Base-by-base conservation (phyloP, 2,113 vertebrate genomes). In the Scomber colias region DNA sequence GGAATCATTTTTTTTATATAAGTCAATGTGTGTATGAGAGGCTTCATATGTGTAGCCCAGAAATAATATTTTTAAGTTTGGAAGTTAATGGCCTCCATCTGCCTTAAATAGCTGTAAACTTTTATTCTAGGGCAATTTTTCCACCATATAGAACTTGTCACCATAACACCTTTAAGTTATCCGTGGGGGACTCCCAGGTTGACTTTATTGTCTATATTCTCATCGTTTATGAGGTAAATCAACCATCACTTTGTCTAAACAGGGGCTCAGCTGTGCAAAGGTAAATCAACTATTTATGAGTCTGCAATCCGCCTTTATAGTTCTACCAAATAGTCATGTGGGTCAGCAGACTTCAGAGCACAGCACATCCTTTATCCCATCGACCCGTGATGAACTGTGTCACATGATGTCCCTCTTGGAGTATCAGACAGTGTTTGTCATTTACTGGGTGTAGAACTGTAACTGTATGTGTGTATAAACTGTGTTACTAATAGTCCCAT, bases 41-140 rank as follows among this genome's bases (percentile, higher is more conserved):
- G 72, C 16, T 66, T 75, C 40, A 75, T 15, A 11, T 57, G 73
- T 19, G 73, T 30, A 13, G 35, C 31, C 49, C 49, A 75, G 35
- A n/a, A 65, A 35, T 65, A 75, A 31, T 55, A 75, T 56, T 16
- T 16, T 66, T 12, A 74, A 27, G 13, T 66, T 57, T 35, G 53
- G 62, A 11, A 66, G 40, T 56, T 48, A 57, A 35, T 59, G 53
- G 0, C 53, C 53, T 19, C 50, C 50, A 31, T 46, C 17, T 49
- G 44, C 24, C 24, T 27, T 27, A 27, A 27, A 27, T 27, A 27
- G 7, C 17, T 79, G 60, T 57, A 64, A 44, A 2, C 24, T 64
- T 79, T 64, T 40, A 70, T 59, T 74, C 83, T 74, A 11, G 63
- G 83, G 27, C 44, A 3, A 17, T 74, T 81, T 17, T 27, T 67